Conservation (phyloP, 2,113 vertebrate species). For the Excalfactoria chinensis region DNA sequence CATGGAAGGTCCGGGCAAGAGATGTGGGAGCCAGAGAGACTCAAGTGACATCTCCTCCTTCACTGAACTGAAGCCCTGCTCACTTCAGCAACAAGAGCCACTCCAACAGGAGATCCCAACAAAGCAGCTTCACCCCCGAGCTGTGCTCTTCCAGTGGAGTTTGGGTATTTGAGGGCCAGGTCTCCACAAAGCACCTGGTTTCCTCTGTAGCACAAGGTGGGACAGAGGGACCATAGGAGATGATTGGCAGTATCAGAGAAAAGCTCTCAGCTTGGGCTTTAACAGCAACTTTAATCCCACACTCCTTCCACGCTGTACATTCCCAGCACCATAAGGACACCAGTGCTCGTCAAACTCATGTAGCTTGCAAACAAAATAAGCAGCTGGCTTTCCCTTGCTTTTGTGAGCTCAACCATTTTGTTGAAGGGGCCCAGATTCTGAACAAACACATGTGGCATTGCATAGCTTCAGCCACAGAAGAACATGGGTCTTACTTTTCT, state of each 20-base stretch:
- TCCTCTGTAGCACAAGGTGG: neutral
- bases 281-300: neutral
- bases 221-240: accelerated
- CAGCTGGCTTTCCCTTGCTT: neutral
- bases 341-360: neutral
- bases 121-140: neutral
- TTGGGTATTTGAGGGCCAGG: neutral
- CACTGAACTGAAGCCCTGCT: neutral
- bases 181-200: no score
- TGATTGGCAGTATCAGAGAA: neutral
- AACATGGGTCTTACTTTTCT: neutral
- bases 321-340: neutral
- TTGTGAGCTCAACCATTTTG: neutral
- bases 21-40: neutral
- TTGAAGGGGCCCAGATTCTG: neutral
- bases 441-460: accelerated
- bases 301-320: accelerated
- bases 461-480: neutral
- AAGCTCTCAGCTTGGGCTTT: neutral
- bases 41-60: neutral
- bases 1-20: neutral
- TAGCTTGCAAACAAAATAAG: neutral
- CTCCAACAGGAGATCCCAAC: neutral
- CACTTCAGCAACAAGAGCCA: neutral
- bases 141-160: accelerated